Base-by-base conservation (phyloP, 2,888 invertebrate genomes). In the Caradrina clavipalpis region DNA sequence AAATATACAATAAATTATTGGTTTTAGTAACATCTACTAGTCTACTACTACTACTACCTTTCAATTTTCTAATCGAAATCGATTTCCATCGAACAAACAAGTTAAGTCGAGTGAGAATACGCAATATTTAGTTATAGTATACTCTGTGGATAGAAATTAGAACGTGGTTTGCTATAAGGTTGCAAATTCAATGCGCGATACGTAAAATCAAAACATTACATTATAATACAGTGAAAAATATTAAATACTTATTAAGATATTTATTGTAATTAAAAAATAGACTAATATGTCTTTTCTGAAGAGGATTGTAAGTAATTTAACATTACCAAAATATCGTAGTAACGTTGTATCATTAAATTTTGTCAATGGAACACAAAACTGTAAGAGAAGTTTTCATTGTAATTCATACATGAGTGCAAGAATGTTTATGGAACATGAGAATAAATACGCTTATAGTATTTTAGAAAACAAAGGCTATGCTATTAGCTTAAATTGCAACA, bases 391-490 rank as follows among this genome's bases (percentile, higher is more conserved):
- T 75, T 69, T 94, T 59, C 88, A 91, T 74, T 81, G 54, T 63
- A 87, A 79, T 75, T 68, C 87, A 31, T 85, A 49, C 50, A 74
- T 90, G 57, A 80, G 75, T 79, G 61, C 76, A n/a, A 93, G 92
- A 92, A 91, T 94, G 90, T 93, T 75, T 76, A 82, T 88, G 83
- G 95, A 96, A 86, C 83, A 89, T 80, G 96, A 96, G 88, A 96
- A 95, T 79, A 84, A 73, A 73, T 91, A 91, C 82, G 96, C 96
- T 0, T 95, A 93, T 69, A 83, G 73, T 69, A 82, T 96, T 61
- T 90, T 96, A 89, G 85, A 89, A 85, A 91, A 80, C 54, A 91
- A 90, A 82, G 94, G 95, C 39, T 93, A 94, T 77, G 88, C 87
- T 31, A 80, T 87, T 11, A 86, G 86, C 53, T 79, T 92, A 47